Conservation (phyloP, 2,888 invertebrate species). For the Piscicola geometra region DNA sequence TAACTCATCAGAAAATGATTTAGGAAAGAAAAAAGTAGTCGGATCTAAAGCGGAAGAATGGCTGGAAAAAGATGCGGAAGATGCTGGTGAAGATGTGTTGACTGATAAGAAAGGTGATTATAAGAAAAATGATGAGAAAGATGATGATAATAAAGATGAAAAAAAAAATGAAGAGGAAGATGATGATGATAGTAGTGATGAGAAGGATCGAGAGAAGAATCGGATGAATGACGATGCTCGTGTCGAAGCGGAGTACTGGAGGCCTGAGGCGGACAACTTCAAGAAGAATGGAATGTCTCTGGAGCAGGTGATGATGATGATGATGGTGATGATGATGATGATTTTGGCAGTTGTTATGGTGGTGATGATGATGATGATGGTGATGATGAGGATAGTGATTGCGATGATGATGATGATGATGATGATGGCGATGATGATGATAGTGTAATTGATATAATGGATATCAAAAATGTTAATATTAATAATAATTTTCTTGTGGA, state of each 20-base stretch:
- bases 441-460: neutral
- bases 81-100: neutral
- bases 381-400: neutral
- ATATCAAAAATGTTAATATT: too few species aligned
- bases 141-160: constrained; percentile 11
- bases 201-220: too few species aligned
- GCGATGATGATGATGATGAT: neutral
- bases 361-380: constrained; percentile 12
- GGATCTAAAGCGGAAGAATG: neutral
- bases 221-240: neutral
- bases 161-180: neutral
- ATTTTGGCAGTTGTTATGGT: neutral
- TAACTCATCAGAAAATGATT: neutral
- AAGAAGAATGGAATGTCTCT: constrained; percentile 12
- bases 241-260: neutral
- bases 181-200: constrained; percentile 11
- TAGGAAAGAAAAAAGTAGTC: neutral
- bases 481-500: too few species aligned
- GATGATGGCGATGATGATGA: neutral
- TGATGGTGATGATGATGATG: neutral
- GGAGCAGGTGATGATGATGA: neutral
- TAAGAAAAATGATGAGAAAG: neutral
- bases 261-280: neutral
- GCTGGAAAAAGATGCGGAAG: neutral
- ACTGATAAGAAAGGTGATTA: neutral